These are phyloP conservation scores for Cephalopholis sonnerati DNA, from an alignment of 2,113 vertebrate genomes.

Conservation along the genomic window DNA sequence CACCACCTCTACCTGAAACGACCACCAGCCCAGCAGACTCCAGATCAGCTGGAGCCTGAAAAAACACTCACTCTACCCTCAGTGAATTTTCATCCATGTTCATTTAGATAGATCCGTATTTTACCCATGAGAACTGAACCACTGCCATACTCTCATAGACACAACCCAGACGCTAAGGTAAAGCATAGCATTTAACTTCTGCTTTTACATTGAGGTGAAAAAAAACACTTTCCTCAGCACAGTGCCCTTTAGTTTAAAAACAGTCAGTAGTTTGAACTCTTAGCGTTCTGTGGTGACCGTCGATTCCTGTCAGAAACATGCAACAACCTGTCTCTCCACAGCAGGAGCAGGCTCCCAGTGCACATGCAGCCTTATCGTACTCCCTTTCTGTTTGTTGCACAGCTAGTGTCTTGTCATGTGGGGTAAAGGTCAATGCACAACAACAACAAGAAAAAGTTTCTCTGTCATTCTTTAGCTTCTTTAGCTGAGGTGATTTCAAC, in stretches of 20 bases:
- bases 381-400: slow-evolving; percentile 33
- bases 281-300: slow-evolving; percentile 8
- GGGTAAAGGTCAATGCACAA: slow-evolving; percentile 23
- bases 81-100: slow-evolving; percentile 12
- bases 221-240: slow-evolving; percentile 10
- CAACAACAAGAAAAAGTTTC: not conserved
- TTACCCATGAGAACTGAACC: slow-evolving; percentile 36
- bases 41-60: slow-evolving; percentile 10
- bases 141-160: slow-evolving; percentile 42
- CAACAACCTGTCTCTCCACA: slow-evolving; percentile 9
- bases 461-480: slow-evolving; percentile 22
- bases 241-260: slow-evolving; percentile 8
- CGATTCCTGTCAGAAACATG: slow-evolving; percentile 33
- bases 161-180: slow-evolving; percentile 15
- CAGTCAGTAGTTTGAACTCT: slow-evolving; percentile 9
- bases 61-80: slow-evolving; percentile 27
- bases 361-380: slow-evolving; percentile 53
- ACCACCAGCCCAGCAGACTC: slow-evolving; percentile 57
- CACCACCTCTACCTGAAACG: slow-evolving; percentile 37
- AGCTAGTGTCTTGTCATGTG: slow-evolving; percentile 41
- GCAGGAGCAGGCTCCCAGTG: slow-evolving; percentile 16
- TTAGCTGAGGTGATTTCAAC: slow-evolving; percentile 21
- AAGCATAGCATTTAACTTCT: slow-evolving; percentile 42
- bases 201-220: slow-evolving; percentile 18
- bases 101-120: slow-evolving; percentile 2